Conservation (phyloP, 2,888 invertebrate genomes). For the Nudaria mundana region DNA sequence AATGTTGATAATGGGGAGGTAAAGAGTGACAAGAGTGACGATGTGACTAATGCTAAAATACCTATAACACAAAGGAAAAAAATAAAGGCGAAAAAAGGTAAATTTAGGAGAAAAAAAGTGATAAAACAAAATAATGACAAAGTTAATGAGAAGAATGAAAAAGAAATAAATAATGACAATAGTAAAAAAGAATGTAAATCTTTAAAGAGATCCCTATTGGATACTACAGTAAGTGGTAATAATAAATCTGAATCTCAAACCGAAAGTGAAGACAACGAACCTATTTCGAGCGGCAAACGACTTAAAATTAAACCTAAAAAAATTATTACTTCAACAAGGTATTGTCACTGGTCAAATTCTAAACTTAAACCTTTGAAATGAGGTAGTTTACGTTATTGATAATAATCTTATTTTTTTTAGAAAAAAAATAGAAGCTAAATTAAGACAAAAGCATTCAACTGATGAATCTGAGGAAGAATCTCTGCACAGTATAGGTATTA, state of each 20-base stretch:
- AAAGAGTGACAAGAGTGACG: slow-evolving; percentile 52
- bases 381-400: not conserved
- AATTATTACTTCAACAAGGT: slow-evolving; percentile 65
- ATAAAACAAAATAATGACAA: slow-evolving; percentile 31
- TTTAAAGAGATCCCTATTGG: slow-evolving; percentile 61
- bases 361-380: not conserved
- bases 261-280: slow-evolving; percentile 70
- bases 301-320: slow-evolving; percentile 76
- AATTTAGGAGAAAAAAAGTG: slow-evolving; percentile 64
- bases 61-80: slow-evolving; percentile 62
- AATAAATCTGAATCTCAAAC: slow-evolving; percentile 73
- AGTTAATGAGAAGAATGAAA: slow-evolving; percentile 37
- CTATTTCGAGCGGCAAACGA: slow-evolving; percentile 63
- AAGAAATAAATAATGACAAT: slow-evolving; percentile 43
- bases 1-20: slow-evolving; percentile 43
- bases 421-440: slow-evolving; percentile 80
- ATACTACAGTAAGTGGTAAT: slow-evolving; percentile 63
- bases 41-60: slow-evolving; percentile 36
- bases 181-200: slow-evolving; percentile 56
- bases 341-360: slow-evolving; percentile 13
- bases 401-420: slow-evolving; percentile 34
- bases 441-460: slow-evolving; percentile 73
- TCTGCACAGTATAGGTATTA: slow-evolving; percentile 66
- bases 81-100: slow-evolving; percentile 68
- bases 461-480: slow-evolving; percentile 77